These are phyloP conservation scores for Actenoides lindsayi DNA, from an alignment of 2,113 vertebrate genomes.

Conservation along the genomic window DNA sequence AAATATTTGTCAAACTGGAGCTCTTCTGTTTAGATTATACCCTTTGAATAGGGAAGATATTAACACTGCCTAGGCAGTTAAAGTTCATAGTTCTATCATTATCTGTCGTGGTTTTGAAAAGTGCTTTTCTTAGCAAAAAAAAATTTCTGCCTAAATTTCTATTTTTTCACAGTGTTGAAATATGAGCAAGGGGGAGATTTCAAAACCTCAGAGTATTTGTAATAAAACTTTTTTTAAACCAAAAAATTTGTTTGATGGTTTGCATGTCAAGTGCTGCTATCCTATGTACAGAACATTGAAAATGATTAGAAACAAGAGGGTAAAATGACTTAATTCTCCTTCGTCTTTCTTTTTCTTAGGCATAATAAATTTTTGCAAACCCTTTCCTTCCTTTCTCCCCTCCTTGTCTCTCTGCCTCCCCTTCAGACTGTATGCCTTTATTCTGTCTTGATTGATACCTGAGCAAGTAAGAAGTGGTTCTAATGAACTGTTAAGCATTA, in stretches of 20 bases:
- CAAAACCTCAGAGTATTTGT: neutral
- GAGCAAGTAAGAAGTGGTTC: conserved; percentile 26
- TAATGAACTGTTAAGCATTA: conserved; percentile 42
- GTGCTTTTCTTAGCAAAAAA: neutral
- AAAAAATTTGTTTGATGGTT: neutral
- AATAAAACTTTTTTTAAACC: neutral
- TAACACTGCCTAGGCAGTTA: neutral
- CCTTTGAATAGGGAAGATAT: neutral
- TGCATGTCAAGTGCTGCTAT: neutral
- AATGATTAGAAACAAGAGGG: neutral
- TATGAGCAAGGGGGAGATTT: neutral
- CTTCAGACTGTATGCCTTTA: neutral
- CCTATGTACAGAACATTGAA: neutral
- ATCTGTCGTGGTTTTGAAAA: neutral
- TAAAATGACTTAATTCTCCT: conserved; percentile 12
- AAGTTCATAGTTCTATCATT: neutral
- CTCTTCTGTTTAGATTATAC: neutral
- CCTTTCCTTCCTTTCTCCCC: conserved; percentile 19
- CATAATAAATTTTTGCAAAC: conserved; percentile 4
- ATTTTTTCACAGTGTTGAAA: neutral
- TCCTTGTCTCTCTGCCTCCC: neutral
- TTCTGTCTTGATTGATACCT: conserved; percentile 51
- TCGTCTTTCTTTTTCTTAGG: neutral
- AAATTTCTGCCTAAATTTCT: neutral
- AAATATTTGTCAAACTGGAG: neutral